Evolutionary conservation across 1,140 invertebrate species (phyloP).

Genomic region (Sogatella furcifera): DNA sequence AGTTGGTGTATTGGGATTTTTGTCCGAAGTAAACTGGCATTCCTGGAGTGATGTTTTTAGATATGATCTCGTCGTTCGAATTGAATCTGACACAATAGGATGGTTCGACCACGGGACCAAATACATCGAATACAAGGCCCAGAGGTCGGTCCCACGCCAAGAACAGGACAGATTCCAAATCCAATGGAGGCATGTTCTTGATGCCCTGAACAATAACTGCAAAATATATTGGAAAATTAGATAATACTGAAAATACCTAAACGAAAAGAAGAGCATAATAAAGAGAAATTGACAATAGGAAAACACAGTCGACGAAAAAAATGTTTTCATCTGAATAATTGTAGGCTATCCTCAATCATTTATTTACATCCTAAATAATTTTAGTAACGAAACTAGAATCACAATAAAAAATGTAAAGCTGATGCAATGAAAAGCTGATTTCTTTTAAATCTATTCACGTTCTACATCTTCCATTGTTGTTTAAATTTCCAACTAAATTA

Average conservation of each 20-base stretch:
- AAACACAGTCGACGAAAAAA: too few relatives aligned
- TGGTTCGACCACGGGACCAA: constrained; percentile 68
- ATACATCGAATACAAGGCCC: constrained; percentile 80
- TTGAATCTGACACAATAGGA: constrained; percentile 78
- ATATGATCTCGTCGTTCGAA: constrained; percentile 54
- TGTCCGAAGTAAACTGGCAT: constrained; percentile 72
- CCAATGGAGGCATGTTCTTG: constrained; percentile 56
- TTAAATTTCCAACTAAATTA: too few relatives aligned
- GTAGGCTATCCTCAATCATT: too few relatives aligned
- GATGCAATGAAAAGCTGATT: too few relatives aligned
- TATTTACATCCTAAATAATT: too few relatives aligned
- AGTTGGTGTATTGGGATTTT: constrained; percentile 55
- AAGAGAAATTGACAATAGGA: too few relatives aligned
- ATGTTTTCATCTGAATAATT: too few relatives aligned
- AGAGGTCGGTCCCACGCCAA: constrained; percentile 58
- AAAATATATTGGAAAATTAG: constrained; percentile 29
- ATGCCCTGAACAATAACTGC: constrained; percentile 59
- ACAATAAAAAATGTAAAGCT: too few relatives aligned
- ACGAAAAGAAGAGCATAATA: not conserved
- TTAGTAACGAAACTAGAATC: too few relatives aligned
- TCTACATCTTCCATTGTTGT: too few relatives aligned
- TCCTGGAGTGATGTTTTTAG: constrained; percentile 48
- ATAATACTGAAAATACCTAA: not conserved
- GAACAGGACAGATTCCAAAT: constrained; percentile 78
- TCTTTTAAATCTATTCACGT: too few relatives aligned